These are phyloP conservation scores for Triops cancriformis DNA, from an alignment of 1,140 invertebrate species.

Conservation along the genomic window DNA sequence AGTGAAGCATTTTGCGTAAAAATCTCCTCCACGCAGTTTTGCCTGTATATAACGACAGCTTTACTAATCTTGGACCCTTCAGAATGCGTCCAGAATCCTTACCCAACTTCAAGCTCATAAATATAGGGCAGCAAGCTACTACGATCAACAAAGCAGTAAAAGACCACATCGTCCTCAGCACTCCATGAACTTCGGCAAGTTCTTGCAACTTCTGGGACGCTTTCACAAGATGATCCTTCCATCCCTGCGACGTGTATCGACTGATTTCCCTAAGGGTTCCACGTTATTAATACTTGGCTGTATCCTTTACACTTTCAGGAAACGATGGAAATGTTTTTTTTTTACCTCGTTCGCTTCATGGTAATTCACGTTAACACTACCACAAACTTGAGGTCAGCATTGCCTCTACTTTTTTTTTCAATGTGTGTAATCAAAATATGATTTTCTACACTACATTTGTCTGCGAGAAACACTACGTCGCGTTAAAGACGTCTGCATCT, in stretches of 20 bases:
- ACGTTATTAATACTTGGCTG: not conserved
- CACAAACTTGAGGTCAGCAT: not conserved
- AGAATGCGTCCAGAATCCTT: not conserved
- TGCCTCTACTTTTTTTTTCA: not conserved
- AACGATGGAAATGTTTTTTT: not conserved
- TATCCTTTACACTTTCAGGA: not conserved
- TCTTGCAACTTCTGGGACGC: not conserved
- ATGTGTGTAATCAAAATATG: not conserved
- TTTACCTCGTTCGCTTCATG: conserved; percentile 13
- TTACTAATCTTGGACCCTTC: not conserved
- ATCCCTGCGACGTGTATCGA: not conserved
- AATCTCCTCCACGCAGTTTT: not conserved
- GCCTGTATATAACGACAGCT: not conserved
- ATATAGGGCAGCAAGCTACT: not conserved
- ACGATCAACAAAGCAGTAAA: not conserved
- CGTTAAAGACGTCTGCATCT: not conserved
- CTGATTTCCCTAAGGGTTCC: not conserved
- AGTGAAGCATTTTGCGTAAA: not conserved
- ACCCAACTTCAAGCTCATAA: not conserved
- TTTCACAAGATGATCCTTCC: not conserved
- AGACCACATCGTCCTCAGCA: not conserved
- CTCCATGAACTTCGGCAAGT: not conserved
- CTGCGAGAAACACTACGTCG: not conserved
- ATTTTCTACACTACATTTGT: not conserved
- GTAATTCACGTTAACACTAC: not conserved